Evolutionary conservation across 2,888 invertebrate genomes (phyloP).

Genomic region (Achlya flavicornis): DNA sequence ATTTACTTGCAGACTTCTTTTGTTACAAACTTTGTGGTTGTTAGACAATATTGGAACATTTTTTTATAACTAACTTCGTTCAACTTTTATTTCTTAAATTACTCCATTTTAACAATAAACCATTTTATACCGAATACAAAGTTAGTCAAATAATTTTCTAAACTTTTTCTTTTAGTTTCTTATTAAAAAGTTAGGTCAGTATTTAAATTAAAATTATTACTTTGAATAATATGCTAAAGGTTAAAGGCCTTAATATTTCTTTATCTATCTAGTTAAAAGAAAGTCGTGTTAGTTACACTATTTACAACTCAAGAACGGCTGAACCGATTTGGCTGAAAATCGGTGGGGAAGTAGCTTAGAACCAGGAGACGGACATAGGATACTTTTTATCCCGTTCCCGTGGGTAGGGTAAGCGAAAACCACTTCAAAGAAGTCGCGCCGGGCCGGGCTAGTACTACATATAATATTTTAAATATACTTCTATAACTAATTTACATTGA

Average conservation of each 20-base stretch:
- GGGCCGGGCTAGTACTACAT: too few relatives aligned
- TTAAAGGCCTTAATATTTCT: background rate
- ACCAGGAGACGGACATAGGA: too few relatives aligned
- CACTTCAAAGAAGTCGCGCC: too few relatives aligned
- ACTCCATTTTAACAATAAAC: conserved; percentile 26
- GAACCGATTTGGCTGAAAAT: too few relatives aligned
- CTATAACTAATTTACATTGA: conserved; percentile 1
- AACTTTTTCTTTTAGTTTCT: background rate
- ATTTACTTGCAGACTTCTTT: conserved; percentile 44
- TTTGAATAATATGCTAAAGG: background rate
- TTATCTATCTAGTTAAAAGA: too few relatives aligned
- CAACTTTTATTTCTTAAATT: conserved; percentile 24
- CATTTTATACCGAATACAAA: conserved; percentile 27
- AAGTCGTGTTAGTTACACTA: too few relatives aligned
- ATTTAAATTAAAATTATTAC: background rate
- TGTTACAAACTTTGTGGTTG: conserved; percentile 16
- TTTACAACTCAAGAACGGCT: too few relatives aligned
- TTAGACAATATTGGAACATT: conserved; percentile 26
- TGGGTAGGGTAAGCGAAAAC: too few relatives aligned
- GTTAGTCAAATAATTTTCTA: background rate
- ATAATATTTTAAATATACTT: background rate
- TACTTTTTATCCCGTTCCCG: too few relatives aligned
- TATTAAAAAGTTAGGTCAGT: background rate
- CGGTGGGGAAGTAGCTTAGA: too few relatives aligned
- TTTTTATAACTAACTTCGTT: conserved; percentile 29